phyloP scores from a whole-genome alignment of 92 coral and sea anemone genomes.

The Parazoanthus swiftii region DNA sequence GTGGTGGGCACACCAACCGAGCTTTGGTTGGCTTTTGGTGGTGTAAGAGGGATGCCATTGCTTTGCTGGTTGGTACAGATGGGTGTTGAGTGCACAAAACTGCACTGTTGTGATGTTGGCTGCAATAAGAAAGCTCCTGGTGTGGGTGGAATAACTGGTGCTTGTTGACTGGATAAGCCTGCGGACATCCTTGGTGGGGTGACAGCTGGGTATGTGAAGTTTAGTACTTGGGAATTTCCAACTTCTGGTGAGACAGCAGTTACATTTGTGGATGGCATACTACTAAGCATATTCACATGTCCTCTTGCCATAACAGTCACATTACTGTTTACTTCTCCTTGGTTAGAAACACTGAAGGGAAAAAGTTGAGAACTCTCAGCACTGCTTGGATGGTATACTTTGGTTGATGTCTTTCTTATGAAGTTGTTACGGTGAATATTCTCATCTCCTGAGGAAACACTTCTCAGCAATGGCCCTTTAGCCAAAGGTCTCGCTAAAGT shows the following conservation, averaged over 20 bases:
- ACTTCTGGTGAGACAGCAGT: background rate
- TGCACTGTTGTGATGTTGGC: background rate
- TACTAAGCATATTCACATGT: background rate
- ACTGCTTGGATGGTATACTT: background rate
- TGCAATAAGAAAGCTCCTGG: constrained; percentile 32
- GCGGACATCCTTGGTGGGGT: background rate
- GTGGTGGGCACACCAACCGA: background rate
- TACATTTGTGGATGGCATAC: background rate
- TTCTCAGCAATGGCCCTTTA: background rate
- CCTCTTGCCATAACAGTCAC: background rate
- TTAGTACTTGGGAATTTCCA: background rate
- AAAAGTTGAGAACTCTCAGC: background rate
- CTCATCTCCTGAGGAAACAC: background rate
- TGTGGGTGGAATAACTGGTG: constrained; percentile 24
- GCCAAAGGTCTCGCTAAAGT: background rate
- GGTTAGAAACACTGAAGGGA: background rate
- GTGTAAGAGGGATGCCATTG: background rate
- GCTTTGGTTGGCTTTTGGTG: background rate
- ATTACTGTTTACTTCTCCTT: background rate
- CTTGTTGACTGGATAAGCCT: background rate
- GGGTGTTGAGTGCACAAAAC: background rate
- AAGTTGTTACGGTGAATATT: background rate
- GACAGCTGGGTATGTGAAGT: background rate
- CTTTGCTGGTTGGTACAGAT: background rate
- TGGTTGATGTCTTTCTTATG: background rate